These are phyloP conservation scores for Drosophila fulvimacula DNA, from an alignment of 2,888 invertebrate species.

Conservation along the genomic window DNA sequence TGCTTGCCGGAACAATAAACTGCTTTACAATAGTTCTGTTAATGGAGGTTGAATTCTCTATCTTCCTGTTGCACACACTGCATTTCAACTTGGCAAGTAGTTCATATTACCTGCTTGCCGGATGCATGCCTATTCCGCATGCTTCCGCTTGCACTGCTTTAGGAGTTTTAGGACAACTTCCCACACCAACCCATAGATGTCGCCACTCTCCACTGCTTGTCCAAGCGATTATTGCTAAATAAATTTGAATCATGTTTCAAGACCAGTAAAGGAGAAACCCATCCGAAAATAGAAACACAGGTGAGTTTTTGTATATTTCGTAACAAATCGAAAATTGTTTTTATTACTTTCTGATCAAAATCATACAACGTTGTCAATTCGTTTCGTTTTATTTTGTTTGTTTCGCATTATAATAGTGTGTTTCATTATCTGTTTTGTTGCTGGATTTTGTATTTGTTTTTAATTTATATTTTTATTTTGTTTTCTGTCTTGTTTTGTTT, in stretches of 20 bases:
- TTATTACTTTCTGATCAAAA: constrained; percentile 84
- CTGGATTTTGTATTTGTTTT: constrained; percentile 43
- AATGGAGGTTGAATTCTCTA: background rate
- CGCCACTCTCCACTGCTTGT: background rate
- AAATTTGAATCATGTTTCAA: background rate
- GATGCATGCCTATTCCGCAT: background rate
- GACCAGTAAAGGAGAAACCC: background rate
- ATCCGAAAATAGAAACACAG: constrained; percentile 19
- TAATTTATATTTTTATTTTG: constrained; percentile 13
- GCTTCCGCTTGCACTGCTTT: background rate
- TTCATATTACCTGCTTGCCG: background rate
- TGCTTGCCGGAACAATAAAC: background rate
- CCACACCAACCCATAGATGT: constrained; percentile 9
- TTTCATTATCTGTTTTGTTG: constrained; percentile 66
- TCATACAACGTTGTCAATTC: constrained; percentile 85
- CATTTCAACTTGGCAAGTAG: background rate
- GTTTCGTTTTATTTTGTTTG: constrained; percentile 58
- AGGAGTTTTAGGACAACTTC: background rate
- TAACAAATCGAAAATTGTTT: constrained; percentile 77
- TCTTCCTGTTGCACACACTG: background rate
- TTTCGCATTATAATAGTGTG: constrained; percentile 62
- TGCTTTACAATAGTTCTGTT: background rate
- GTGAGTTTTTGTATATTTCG: constrained; percentile 72
- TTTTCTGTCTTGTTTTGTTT: constrained; percentile 50
- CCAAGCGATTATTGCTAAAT: no score